These are phyloP conservation scores for Dusona sp. DNA, from an alignment of 2,888 invertebrate species.

Conservation along the genomic window DNA sequence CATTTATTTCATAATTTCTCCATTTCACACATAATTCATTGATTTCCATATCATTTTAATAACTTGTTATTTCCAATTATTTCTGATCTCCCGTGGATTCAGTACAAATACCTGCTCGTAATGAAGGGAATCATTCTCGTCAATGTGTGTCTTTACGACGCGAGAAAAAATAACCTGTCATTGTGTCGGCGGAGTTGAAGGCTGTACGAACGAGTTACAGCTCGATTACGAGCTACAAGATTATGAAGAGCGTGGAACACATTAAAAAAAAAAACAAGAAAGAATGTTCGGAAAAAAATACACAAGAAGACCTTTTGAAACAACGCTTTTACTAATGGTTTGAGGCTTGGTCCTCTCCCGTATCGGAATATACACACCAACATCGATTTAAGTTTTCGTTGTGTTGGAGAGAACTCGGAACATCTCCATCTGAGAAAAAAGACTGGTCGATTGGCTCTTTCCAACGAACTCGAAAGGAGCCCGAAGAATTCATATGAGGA, in stretches of 20 bases:
- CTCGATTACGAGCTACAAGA: constrained; percentile 66
- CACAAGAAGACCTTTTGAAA: constrained; percentile 36
- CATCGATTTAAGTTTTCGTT: constrained; percentile 17
- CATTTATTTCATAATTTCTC: not conserved
- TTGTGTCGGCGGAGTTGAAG: constrained; percentile 39
- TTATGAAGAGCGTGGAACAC: constrained; percentile 56
- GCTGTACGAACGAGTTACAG: constrained; percentile 59
- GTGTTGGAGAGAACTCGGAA: constrained; percentile 39
- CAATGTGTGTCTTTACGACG: constrained; percentile 33
- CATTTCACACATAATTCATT: not conserved
- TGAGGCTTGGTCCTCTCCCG: constrained; percentile 38
- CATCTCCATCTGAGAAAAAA: constrained; percentile 64
- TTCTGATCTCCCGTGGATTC: not conserved
- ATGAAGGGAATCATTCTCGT: constrained; percentile 41
- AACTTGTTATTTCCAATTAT: constrained; percentile 12
- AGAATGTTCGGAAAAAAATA: not conserved
- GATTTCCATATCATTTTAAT: constrained; percentile 22
- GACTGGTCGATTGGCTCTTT: constrained; percentile 11
- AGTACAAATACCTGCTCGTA: constrained; percentile 2
- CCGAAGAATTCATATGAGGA: constrained; percentile 81
- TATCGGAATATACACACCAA: constrained; percentile 6
- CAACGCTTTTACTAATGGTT: constrained; percentile 66
- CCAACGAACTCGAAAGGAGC: constrained; percentile 67
- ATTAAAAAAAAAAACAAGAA: constrained; percentile 29
- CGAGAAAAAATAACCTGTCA: constrained; percentile 52